Conservation (phyloP, 2,113 vertebrate genomes). For the Leiothrix lutea region DNA sequence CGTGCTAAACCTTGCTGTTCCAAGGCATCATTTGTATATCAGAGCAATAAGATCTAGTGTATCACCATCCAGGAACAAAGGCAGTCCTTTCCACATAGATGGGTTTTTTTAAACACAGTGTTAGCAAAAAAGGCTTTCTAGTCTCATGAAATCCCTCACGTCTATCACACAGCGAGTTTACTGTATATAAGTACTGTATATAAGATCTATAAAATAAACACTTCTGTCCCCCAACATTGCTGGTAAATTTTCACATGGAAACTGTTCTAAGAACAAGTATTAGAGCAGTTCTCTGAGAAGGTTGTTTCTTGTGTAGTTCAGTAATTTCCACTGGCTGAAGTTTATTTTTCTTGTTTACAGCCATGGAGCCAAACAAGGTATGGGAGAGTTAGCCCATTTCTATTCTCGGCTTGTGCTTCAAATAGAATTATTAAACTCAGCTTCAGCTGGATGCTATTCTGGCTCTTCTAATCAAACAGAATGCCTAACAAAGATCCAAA, state of each 20-base stretch:
- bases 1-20: slow-evolving; percentile 24
- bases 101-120: background rate
- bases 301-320: background rate
- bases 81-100: background rate
- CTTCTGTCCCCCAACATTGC: background rate
- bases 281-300: background rate
- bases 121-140: background rate
- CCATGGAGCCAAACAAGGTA: slow-evolving; percentile 21
- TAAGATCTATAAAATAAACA: background rate
- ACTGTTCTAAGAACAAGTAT: background rate
- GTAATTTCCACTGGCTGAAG: slow-evolving; percentile 16
- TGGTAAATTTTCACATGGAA: background rate
- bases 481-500: background rate
- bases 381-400: slow-evolving; percentile 36
- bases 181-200: too few relatives aligned
- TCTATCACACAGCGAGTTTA: background rate
- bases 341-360: slow-evolving; percentile 41
- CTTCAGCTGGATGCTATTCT: slow-evolving; percentile 54
- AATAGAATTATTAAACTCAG: slow-evolving; percentile 56
- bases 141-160: background rate
- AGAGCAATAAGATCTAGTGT: background rate
- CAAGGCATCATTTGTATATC: background rate
- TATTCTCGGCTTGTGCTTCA: slow-evolving; percentile 21
- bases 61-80: background rate
- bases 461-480: slow-evolving; percentile 17